Evolutionary conservation across 2,888 invertebrate species (phyloP).

Genomic region (Philonicus albiceps): DNA sequence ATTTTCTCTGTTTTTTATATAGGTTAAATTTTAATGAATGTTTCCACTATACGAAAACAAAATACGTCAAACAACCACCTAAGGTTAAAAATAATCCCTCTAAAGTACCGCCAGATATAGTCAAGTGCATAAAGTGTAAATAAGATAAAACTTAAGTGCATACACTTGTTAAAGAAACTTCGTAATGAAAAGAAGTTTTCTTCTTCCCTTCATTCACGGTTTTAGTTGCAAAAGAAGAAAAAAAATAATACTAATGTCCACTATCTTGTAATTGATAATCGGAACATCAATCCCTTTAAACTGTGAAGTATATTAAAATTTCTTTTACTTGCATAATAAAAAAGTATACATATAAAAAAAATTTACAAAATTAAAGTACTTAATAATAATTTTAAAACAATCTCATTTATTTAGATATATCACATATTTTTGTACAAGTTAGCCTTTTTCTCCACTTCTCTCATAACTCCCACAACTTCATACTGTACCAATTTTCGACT

Average conservation of each 20-base stretch:
- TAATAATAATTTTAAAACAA: background rate
- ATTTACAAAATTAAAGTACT: no score
- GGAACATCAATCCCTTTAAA: background rate
- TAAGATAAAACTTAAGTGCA: background rate
- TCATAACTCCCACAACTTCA: constrained; percentile 39
- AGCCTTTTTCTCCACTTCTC: background rate
- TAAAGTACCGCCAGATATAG: background rate
- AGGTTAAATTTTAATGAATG: background rate
- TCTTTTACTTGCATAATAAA: background rate
- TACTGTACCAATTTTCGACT: constrained; percentile 43
- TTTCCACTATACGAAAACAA: background rate
- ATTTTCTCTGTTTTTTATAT: background rate
- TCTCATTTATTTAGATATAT: background rate
- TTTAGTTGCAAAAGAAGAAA: background rate
- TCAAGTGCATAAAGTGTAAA: background rate
- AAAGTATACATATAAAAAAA: no score
- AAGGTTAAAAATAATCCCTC: background rate
- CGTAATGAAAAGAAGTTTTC: background rate
- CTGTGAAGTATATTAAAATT: background rate
- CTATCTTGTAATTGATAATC: background rate
- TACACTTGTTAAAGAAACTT: background rate
- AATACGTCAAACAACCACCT: background rate
- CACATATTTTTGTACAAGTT: background rate
- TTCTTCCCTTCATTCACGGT: background rate
- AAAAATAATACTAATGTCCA: background rate